These are phyloP conservation scores for Iphiclides podalirius DNA, from an alignment of 2,888 invertebrate species.

Conservation along the genomic window DNA sequence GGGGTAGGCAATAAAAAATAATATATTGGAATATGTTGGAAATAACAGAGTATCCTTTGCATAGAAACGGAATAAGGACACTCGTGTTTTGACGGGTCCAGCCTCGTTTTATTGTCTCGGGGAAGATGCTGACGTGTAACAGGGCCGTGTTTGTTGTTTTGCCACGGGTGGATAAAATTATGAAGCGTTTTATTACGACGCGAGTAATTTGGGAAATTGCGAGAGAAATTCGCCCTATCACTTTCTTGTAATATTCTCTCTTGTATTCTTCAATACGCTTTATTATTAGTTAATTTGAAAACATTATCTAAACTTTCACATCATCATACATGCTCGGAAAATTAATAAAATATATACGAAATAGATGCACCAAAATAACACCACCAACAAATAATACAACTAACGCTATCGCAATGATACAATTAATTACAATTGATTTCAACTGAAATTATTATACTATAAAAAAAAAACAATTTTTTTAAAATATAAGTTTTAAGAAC, in stretches of 20 bases:
- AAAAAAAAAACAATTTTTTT: no score
- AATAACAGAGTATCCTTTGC: conserved; percentile 78
- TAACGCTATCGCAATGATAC: no score
- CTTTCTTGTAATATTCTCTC: no score
- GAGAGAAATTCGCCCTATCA: background rate
- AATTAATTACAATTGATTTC: no score
- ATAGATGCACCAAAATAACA: no score
- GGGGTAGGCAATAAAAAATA: conserved; percentile 79
- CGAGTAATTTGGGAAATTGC: conserved; percentile 50
- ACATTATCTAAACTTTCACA: no score
- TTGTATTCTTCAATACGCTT: no score
- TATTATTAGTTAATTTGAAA: no score
- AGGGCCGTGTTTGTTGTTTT: conserved; percentile 60
- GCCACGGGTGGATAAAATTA: conserved; percentile 60
- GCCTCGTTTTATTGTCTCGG: conserved; percentile 69
- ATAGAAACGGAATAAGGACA: conserved; percentile 64
- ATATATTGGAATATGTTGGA: conserved; percentile 82
- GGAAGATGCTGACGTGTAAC: conserved; percentile 66
- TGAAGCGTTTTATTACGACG: conserved; percentile 45
- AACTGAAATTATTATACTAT: no score
- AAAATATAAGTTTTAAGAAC: conserved; percentile 5
- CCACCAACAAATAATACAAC: no score
- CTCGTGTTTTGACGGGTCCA: conserved; percentile 70
- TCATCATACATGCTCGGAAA: no score
- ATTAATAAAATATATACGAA: no score